Evolutionary conservation across 2,888 invertebrate genomes (phyloP), one percentile per base, ranked within the genome.

Genomic region (Mesoligia furuncula): DNA sequence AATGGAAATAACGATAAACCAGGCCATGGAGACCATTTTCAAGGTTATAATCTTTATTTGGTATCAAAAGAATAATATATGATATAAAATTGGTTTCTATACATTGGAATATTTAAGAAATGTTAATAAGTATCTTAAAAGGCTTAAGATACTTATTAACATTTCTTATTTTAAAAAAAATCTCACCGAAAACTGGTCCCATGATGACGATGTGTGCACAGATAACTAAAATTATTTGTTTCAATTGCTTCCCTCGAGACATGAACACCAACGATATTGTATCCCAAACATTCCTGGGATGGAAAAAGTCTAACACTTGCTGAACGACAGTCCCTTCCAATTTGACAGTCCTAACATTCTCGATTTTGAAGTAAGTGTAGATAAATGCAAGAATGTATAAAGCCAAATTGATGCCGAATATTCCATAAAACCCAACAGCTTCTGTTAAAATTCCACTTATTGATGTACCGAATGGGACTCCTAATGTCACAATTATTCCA

Each of bases 361-460:
- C 92, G 64, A 97, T 92, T 85, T 93, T 93, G 45, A 93, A 93
- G 45, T 83, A 92, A 8, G 95, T 95, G 75, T 97, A 93, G 27
- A 95, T 71, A 48, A 96, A 93, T 70, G 93, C 97, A 67, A 94
- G 77, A 0, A 91, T 70, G 74, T 95, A 96, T 27, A 97, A 84
- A 7, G 80, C 83, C 9, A 95, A 86, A 51, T 92, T 92, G 4
- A 95, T 92, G 1, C 93, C 90, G 81, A 97, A 97, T 81, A 96
- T 92, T 42, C 96, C 97, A 75, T 95, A 96, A 84, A 95, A 97
- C 8, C 97, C 97, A 24, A 96, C 89, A 54, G 90, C 90, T 89
- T 95, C 93, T 57, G 96, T 96, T 73, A 97, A 90, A 66, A 97
- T 90, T 24, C 97, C 97, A 91, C 97, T 97, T 57, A 97, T 91